Base-by-base conservation (phyloP, 2,888 invertebrate genomes). In the Meganola albula region DNA sequence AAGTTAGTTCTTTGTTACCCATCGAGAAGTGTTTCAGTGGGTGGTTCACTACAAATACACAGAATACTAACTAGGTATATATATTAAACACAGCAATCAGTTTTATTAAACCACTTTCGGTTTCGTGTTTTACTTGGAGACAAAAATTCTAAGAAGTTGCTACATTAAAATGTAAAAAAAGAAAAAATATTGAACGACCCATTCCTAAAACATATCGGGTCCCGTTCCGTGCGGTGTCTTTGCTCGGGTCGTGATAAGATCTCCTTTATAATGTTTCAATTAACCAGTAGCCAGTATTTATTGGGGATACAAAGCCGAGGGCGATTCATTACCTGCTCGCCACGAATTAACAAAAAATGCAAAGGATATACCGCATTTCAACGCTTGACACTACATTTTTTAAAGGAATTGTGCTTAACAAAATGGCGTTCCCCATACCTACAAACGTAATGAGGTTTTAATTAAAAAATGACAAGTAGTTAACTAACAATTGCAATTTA, bases 251-350 rank as follows among this genome's bases (percentile, higher is more conserved):
- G 32, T 45, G 79, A 83, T 83, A 83, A 80, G 65, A 82, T 83
- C 80, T 68, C 53, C 48, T 69, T 76, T 73, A 83, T 80, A 80
- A 84, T 82, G 83, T 84, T 78, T 84, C 83, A 84, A 83, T 84
- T 84, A 84, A 83, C 75, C 83, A 80, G 83, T 80, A 84, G 83
- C 82, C 67, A 67, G 72, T 79, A 82, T 78, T 83, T 82, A 82
- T 78, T 77, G 71, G 75, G 65, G 76, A 73, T 75, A 71, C 55
- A 60, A 56, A 37, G 52, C 44, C 44, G 45, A 55, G 62, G 53
- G 39, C 65, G 68, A 70, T 76, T 75, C 76, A 75, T 78, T 80
- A 78, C 75, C 76, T 74, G 67, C 54, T 54, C 48, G 51, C 53
- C 56, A 58, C 53, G 53, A 59, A 61, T 52, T 53, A 58, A 60